phyloP scores from a whole-genome alignment of 2,113 vertebrate genomes.

The Podarcis raffonei region DNA sequence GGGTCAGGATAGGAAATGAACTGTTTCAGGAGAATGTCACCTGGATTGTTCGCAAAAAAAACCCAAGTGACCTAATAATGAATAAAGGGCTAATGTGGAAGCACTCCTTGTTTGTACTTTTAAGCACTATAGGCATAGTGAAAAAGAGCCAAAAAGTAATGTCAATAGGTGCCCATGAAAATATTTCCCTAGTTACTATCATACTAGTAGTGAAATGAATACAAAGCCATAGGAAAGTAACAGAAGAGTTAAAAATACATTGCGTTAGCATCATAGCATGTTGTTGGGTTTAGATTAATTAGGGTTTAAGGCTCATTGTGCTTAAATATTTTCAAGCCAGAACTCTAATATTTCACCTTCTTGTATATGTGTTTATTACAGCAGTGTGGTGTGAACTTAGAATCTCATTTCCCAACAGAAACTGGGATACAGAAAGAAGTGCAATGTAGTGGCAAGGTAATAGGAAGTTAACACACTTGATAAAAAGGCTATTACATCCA shows the following conservation, averaged over 20 bases:
- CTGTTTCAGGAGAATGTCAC: not conserved
- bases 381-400: not conserved
- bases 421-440: slow-evolving; percentile 34
- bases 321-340: not conserved
- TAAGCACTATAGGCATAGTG: not conserved
- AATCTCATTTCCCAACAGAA: not conserved
- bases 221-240: not conserved
- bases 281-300: not conserved
- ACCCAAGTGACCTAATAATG: not conserved
- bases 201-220: not conserved
- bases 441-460: slow-evolving; percentile 22
- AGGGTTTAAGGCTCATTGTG: not conserved
- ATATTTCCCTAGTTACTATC: not conserved
- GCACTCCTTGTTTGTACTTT: not conserved
- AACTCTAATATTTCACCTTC: not conserved
- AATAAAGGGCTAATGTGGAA: not conserved
- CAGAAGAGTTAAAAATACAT: not conserved
- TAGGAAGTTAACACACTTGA: slow-evolving; percentile 55
- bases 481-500: slow-evolving; percentile 47
- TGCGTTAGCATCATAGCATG: accelerated
- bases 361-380: accelerated
- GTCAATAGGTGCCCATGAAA: not conserved
- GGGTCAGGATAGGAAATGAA: not conserved
- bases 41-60: not conserved
- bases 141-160: not conserved